A percentile compares a stretch with the other conserved stretches of the same genome.
Evolutionary conservation across 2,888 invertebrate species (phyloP).

Genomic region (Trichogramma dendrolimi): DNA sequence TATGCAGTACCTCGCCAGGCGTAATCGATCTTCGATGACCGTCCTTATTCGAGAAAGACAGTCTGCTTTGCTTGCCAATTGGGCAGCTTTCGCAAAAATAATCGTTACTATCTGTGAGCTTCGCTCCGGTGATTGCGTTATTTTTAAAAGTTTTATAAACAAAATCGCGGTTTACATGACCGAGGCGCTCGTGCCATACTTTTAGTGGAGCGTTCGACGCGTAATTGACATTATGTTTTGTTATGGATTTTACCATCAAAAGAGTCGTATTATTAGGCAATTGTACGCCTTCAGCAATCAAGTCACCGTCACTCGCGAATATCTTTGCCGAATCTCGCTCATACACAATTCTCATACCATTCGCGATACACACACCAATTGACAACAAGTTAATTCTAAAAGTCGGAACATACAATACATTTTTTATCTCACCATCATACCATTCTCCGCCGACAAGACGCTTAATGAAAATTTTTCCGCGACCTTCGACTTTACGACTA

Average conservation of each 20-base stretch:
- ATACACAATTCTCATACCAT: constrained; percentile 10
- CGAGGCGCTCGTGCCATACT: constrained; percentile 10
- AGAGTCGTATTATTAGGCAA: constrained; percentile 16
- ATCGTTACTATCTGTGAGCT: neutral
- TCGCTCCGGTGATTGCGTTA: constrained; percentile 7
- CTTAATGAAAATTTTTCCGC: constrained; percentile 19
- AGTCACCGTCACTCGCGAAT: constrained; percentile 10
- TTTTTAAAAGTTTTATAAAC: constrained; percentile 16
- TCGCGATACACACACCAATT: constrained; percentile 15
- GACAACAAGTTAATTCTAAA: constrained; percentile 7
- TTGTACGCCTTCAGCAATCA: constrained; percentile 20
- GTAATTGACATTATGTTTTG: constrained; percentile 1
- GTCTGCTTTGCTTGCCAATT: neutral
- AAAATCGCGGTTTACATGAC: constrained; percentile 1
- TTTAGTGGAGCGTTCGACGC: constrained; percentile 2
- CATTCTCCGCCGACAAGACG: constrained; percentile 13
- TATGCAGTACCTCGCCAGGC: too few relatives aligned
- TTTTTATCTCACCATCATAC: constrained; percentile 13
- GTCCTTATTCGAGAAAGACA: too few relatives aligned
- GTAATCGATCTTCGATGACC: neutral
- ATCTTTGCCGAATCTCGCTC: constrained; percentile 6
- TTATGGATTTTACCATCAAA: constrained; percentile 15
- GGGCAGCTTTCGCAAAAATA: constrained; percentile 13
- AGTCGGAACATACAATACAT: constrained; percentile 23
- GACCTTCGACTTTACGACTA: constrained; percentile 3